Percentiles rank a stretch among this genome's conserved stretches.
Evolutionary conservation across 2,888 invertebrate genomes (phyloP).

Genomic region (Sphaerophoria taeniata): DNA sequence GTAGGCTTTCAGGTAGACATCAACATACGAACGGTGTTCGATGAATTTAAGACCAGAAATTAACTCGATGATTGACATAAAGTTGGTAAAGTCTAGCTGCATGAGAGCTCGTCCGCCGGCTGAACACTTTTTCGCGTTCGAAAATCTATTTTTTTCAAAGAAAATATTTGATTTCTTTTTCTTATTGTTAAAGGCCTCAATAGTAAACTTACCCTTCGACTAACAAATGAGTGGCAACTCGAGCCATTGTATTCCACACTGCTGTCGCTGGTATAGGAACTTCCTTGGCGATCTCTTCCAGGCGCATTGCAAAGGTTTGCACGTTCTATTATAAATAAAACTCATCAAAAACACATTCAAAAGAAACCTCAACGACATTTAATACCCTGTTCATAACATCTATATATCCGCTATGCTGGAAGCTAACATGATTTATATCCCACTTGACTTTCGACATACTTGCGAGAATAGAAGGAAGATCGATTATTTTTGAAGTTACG

Average conservation of each 20-base stretch:
- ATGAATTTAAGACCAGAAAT: slow-evolving; percentile 92
- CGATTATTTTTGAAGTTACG: slow-evolving; percentile 91
- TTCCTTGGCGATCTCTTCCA: slow-evolving; percentile 88
- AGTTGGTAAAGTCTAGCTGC: slow-evolving; percentile 98
- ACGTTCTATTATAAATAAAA: slow-evolving; percentile 78
- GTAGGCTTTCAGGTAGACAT: slow-evolving; percentile 97
- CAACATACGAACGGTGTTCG: slow-evolving; percentile 95
- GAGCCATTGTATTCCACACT: slow-evolving; percentile 94
- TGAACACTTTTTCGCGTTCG: slow-evolving; percentile 95
- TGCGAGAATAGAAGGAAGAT: slow-evolving; percentile 89
- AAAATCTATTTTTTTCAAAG: slow-evolving; percentile 83
- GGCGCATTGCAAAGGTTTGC: slow-evolving; percentile 90
- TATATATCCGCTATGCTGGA: slow-evolving; percentile 95
- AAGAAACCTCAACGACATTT: background rate
- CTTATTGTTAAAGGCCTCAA: background rate
- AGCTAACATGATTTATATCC: slow-evolving; percentile 97
- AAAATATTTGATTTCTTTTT: background rate
- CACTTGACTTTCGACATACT: slow-evolving; percentile 97
- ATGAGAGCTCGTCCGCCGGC: slow-evolving; percentile 98
- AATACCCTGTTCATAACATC: slow-evolving; percentile 88
- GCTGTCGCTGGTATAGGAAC: slow-evolving; percentile 89
- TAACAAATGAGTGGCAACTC: slow-evolving; percentile 92
- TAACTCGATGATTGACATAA: slow-evolving; percentile 94
- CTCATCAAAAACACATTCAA: background rate
- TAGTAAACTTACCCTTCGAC: slow-evolving; percentile 94